Percentiles rank a stretch among this genome's conserved stretches.
These are phyloP conservation scores for Hypomecis punctinalis DNA, from an alignment of 2,888 invertebrate genomes.

Conservation along the genomic window DNA sequence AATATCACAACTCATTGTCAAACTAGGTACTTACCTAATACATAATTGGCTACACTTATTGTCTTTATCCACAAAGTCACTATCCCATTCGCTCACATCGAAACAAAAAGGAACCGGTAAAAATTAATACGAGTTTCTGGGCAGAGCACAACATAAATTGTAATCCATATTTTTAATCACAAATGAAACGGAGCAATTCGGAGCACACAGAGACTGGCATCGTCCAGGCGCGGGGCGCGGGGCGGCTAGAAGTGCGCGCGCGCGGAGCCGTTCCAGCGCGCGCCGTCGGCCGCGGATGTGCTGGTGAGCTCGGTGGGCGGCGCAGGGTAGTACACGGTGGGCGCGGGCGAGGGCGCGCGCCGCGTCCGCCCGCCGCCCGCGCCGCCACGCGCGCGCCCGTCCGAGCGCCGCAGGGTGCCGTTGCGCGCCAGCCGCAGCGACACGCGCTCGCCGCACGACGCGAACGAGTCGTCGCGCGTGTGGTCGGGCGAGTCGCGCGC, in stretches of 20 bases:
- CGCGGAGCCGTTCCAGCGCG: slow-evolving; percentile 62
- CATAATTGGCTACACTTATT: no score
- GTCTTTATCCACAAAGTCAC: no score
- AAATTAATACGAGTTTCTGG: no score
- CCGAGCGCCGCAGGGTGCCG: slow-evolving; percentile 71
- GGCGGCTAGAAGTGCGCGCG: slow-evolving; percentile 27
- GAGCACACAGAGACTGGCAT: background rate
- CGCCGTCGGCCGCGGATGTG: slow-evolving; percentile 46
- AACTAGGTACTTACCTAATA: no score
- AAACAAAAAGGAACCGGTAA: no score
- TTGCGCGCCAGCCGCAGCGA: slow-evolving; percentile 86
- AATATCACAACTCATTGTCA: no score
- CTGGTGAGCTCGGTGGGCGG: slow-evolving; percentile 54
- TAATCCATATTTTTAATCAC: no score
- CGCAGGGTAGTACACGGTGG: slow-evolving; percentile 72
- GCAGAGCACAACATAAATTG: no score
- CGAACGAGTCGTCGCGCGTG: slow-evolving; percentile 93
- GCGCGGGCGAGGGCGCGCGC: slow-evolving; percentile 54
- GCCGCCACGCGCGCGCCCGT: slow-evolving; percentile 48
- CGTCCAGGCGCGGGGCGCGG: background rate
- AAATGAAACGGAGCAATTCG: no score
- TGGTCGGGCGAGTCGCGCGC: slow-evolving; percentile 87
- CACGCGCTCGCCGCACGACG: slow-evolving; percentile 91
- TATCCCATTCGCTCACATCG: no score
- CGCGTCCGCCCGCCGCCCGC: slow-evolving; percentile 47